These are phyloP conservation scores for Pseudococcus longispinus DNA, from an alignment of 2,888 invertebrate species.

Conservation along the genomic window DNA sequence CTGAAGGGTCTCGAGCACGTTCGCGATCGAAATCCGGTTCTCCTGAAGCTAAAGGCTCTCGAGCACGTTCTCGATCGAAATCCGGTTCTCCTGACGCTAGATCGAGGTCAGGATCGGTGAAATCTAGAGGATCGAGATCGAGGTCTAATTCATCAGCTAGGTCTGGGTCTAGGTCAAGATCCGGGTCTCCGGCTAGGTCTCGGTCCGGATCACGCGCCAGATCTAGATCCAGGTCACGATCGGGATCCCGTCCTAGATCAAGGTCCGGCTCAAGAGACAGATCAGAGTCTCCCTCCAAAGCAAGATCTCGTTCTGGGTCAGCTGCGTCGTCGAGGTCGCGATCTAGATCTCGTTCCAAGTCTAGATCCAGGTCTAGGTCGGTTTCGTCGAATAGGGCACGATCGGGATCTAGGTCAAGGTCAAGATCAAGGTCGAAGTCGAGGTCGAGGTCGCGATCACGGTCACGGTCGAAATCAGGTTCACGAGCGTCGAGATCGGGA, in stretches of 20 bases:
- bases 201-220: conserved; percentile 46
- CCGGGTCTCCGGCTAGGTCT: conserved; percentile 23
- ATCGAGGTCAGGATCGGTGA: conserved; percentile 61
- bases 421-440: conserved; percentile 59
- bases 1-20: conserved; percentile 57
- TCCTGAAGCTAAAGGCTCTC: conserved; percentile 60
- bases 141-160: conserved; percentile 53
- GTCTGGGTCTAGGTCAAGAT: conserved; percentile 58
- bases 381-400: conserved; percentile 60
- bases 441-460: conserved; percentile 47
- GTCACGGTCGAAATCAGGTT: conserved; percentile 43
- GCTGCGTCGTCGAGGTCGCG: conserved; percentile 61
- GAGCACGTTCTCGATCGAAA: conserved; percentile 60
- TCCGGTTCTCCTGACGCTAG: conserved; percentile 62
- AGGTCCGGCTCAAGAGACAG: conserved; percentile 59
- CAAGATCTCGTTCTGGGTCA: conserved; percentile 59
- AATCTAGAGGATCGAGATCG: conserved; percentile 60
- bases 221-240: conserved; percentile 60
- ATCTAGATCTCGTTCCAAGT: conserved; percentile 60
- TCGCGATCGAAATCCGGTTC: conserved; percentile 58
- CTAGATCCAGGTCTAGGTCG: conserved; percentile 61
- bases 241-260: conserved; percentile 60
- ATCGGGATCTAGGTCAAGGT: conserved; percentile 58
- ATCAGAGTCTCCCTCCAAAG: conserved; percentile 59
- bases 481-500: conserved; percentile 59